phyloP scores from a whole-genome alignment of 1,140 invertebrate genomes.

The Ericerus pela region DNA sequence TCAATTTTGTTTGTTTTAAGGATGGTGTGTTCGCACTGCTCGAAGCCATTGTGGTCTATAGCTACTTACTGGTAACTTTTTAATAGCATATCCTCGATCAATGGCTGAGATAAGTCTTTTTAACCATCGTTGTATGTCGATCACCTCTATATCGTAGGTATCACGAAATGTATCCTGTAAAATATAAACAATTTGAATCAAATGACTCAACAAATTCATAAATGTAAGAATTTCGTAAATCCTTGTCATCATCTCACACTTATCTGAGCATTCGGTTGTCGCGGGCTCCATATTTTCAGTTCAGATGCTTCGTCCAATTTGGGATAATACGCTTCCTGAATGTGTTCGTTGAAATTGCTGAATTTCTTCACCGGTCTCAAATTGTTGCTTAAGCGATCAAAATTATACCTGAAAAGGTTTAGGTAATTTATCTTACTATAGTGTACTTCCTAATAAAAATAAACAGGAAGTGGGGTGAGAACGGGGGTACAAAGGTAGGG shows the following conservation, averaged over 20 bases:
- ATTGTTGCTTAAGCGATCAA: constrained; percentile 48
- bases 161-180: constrained; percentile 46
- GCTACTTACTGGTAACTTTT: background rate
- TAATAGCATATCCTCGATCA: constrained; percentile 39
- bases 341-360: constrained; percentile 42
- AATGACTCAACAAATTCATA: no score
- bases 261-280: constrained; percentile 41
- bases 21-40: no score
- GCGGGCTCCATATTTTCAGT: constrained; percentile 43
- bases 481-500: no score
- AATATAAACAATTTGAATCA: no score
- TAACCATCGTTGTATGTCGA: constrained; percentile 54
- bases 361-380: constrained; percentile 40
- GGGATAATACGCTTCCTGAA: constrained; percentile 53
- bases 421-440: no score
- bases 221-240: constrained; percentile 24
- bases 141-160: constrained; percentile 45
- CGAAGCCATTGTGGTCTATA: no score
- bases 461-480: no score
- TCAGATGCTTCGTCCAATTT: constrained; percentile 51
- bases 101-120: constrained; percentile 59
- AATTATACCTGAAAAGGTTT: constrained; percentile 43
- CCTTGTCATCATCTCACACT: constrained; percentile 47
- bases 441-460: no score
- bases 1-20: no score